phyloP scores from a whole-genome alignment of 2,113 vertebrate species.

The Nesogale talazaci region DNA sequence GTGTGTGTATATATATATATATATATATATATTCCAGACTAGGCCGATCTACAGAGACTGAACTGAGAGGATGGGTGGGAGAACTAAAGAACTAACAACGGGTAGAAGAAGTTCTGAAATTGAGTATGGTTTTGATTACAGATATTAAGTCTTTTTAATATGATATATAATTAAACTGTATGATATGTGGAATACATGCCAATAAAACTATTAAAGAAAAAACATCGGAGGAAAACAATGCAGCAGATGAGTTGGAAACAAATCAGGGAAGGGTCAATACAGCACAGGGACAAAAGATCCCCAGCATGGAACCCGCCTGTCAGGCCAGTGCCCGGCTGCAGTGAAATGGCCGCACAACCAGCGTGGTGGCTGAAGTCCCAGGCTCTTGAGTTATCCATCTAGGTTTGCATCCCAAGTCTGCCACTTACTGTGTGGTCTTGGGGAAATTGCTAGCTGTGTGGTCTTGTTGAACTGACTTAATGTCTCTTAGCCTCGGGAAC shows the following conservation, averaged over 20 bases:
- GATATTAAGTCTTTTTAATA: no score
- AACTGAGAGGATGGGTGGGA: no score
- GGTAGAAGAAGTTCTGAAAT: no score
- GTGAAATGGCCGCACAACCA: neutral
- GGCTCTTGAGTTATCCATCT: neutral
- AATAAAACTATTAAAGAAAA: no score
- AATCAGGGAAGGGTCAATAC: neutral
- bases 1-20: no score
- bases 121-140: no score
- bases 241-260: neutral
- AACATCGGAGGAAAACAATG: neutral
- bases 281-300: neutral
- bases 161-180: no score
- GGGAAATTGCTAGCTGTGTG: conserved; percentile 1
- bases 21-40: no score
- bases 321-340: neutral
- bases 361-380: neutral
- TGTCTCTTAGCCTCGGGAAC: neutral
- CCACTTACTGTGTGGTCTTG: conserved; percentile 12
- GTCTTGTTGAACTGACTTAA: conserved; percentile 34
- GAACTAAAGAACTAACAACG: no score
- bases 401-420: neutral
- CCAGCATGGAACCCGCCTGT: neutral
- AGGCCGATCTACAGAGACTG: no score
- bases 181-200: no score